Evolutionary conservation across 2,113 vertebrate genomes (phyloP), one percentile per base, ranked within the genome.

Genomic region (Climacteris rufus): DNA sequence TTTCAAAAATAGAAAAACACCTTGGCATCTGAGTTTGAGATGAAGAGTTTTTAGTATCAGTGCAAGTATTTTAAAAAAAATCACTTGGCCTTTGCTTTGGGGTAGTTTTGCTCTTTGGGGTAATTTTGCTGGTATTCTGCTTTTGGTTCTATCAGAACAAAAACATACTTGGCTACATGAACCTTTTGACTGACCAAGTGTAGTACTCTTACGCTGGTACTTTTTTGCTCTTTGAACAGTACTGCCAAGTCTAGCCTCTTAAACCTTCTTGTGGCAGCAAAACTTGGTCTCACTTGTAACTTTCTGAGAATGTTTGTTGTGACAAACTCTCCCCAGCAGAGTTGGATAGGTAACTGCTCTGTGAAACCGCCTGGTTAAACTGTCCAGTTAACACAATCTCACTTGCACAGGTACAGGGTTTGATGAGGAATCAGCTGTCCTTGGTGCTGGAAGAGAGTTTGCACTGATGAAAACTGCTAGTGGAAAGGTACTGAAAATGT

Each of bases 361-460:
- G n/a, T 91, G 83, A 59, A 93, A 75, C n/a, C 40, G 37, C 66
- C 33, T 60, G 10, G 11, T 82, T 59, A 50, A 86, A 75, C 59
- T 63, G 28, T 54, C 31, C 2, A 0, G 13, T 76, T 97, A 95
- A 96, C 1, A 1, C 22, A 17, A 3, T 82, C 74, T 97, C 88
- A 8, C 53, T 65, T 78, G 6, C 93, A 17, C 97, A 99, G 99
- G 99, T 97, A 99, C 99, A 60, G 99, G 99, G 78, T 99, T 99
- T 98, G 99, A 99, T 98, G 99, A 99, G 94, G 99, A 99, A 87
- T 99, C 99, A 80, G 99, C 99, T 25, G 84, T 99, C 96, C 98
- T 99, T 65, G 99, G 99, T 98, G 99, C 99, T 76, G 99, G 99
- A 97, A 98, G 99, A 97, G 99, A 99, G 97, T 99, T 99, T 98